These are phyloP conservation scores for Gibbula magus DNA, from an alignment of 2,888 invertebrate genomes.

Conservation along the genomic window DNA sequence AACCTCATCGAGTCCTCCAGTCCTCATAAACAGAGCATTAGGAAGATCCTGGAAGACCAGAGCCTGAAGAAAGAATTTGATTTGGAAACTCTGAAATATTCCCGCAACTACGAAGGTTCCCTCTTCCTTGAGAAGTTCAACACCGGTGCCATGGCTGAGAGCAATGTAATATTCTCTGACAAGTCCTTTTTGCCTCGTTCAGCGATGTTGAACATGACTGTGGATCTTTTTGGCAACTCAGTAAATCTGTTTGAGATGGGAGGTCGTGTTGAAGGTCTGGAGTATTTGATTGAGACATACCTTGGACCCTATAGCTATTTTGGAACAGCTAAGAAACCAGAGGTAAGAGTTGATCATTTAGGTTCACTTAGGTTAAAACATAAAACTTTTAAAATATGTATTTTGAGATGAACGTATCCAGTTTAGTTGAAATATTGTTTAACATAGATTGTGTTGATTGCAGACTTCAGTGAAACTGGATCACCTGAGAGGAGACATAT, in stretches of 20 bases:
- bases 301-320: conserved; percentile 83
- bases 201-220: conserved; percentile 72
- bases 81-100: conserved; percentile 91
- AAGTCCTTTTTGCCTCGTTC: conserved; percentile 73
- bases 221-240: conserved; percentile 83
- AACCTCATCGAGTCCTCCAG: conserved; percentile 90
- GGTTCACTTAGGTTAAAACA: background rate
- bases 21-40: conserved; percentile 88
- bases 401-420: too few relatives aligned
- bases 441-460: background rate
- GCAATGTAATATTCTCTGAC: conserved; percentile 72
- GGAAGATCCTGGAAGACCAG: conserved; percentile 88
- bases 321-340: conserved; percentile 53
- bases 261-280: conserved; percentile 90
- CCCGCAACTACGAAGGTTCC: conserved; percentile 88
- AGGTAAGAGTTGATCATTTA: background rate
- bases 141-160: conserved; percentile 70
- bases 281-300: conserved; percentile 86
- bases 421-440: too few relatives aligned
- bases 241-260: conserved; percentile 90
- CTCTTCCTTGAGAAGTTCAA: conserved; percentile 90
- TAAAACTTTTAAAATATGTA: too few relatives aligned
- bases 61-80: conserved; percentile 87
- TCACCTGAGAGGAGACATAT: conserved; percentile 78
- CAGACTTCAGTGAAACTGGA: conserved; percentile 40